Evolutionary conservation across 2,888 invertebrate species (phyloP).

Genomic region (Punctoribates punctum): DNA sequence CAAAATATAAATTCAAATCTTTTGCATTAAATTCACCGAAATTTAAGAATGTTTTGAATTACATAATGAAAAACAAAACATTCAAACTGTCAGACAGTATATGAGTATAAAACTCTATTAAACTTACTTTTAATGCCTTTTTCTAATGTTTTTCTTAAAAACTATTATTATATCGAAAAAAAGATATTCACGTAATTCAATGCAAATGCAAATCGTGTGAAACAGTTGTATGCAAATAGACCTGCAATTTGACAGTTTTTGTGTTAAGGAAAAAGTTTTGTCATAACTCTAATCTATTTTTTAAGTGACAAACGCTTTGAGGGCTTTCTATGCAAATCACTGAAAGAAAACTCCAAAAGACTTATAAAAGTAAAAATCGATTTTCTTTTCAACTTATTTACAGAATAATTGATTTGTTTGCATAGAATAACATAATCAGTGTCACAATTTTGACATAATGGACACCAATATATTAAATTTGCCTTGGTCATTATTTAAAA

Average conservation of each 20-base stretch:
- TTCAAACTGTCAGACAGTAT: too few relatives aligned
- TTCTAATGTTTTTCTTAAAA: background rate
- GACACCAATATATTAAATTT: too few relatives aligned
- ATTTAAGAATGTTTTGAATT: too few relatives aligned
- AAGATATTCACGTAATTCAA: constrained; percentile 4
- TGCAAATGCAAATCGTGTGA: constrained; percentile 2
- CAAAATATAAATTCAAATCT: too few relatives aligned
- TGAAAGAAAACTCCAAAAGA: background rate
- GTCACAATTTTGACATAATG: background rate
- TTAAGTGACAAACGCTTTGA: constrained; percentile 14
- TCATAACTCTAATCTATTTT: constrained; percentile 13
- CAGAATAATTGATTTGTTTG: background rate
- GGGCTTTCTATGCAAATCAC: background rate
- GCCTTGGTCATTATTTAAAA: too few relatives aligned
- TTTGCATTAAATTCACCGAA: too few relatives aligned
- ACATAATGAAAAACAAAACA: too few relatives aligned
- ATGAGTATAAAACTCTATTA: background rate
- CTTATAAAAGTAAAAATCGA: constrained; percentile 8
- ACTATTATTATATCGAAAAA: background rate
- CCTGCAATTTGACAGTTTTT: background rate
- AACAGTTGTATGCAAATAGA: constrained; percentile 4
- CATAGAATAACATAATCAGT: background rate
- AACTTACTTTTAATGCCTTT: background rate
- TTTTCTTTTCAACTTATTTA: background rate
- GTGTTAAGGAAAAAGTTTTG: background rate